These are phyloP conservation scores for Protobothrops flavoviridis DNA, from an alignment of 2,113 vertebrate genomes.

Conservation along the genomic window DNA sequence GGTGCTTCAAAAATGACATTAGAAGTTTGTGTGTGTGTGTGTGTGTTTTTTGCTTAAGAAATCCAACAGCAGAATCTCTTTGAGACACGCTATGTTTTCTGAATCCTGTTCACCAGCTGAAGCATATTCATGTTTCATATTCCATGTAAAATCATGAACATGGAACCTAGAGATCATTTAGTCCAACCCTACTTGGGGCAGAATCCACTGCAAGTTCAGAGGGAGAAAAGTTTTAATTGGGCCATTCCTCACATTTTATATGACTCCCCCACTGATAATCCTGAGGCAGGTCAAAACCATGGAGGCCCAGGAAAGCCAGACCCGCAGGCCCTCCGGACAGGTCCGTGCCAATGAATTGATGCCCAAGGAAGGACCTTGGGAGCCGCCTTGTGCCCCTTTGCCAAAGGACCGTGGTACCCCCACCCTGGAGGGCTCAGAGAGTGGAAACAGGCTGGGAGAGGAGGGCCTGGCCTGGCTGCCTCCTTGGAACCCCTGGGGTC, in stretches of 20 bases:
- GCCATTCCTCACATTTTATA: neutral
- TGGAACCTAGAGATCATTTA: neutral
- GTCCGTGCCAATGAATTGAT: neutral
- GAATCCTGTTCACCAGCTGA: neutral
- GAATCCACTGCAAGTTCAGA: neutral
- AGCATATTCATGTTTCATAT: neutral
- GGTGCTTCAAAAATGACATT: neutral
- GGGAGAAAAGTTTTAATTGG: neutral
- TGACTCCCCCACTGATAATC: neutral
- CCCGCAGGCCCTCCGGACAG: neutral
- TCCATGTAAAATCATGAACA: neutral
- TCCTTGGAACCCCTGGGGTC: too few species aligned
- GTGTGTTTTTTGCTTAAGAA: neutral
- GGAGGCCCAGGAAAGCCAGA: too few species aligned
- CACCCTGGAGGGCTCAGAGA: neutral
- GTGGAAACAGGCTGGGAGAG: neutral
- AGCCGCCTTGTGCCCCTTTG: neutral
- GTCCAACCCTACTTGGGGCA: too few species aligned
- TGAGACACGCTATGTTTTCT: accelerated
- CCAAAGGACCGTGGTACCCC: neutral
- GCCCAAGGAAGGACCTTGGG: neutral
- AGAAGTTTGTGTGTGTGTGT: too few species aligned
- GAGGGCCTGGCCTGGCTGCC: too few species aligned
- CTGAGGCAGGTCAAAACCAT: too few species aligned
- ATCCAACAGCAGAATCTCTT: neutral